A percentile compares a stretch with the other conserved stretches of the same genome.
phyloP scores from a whole-genome alignment of 2,797 vertebrate species.

The Balearica regulorum region DNA sequence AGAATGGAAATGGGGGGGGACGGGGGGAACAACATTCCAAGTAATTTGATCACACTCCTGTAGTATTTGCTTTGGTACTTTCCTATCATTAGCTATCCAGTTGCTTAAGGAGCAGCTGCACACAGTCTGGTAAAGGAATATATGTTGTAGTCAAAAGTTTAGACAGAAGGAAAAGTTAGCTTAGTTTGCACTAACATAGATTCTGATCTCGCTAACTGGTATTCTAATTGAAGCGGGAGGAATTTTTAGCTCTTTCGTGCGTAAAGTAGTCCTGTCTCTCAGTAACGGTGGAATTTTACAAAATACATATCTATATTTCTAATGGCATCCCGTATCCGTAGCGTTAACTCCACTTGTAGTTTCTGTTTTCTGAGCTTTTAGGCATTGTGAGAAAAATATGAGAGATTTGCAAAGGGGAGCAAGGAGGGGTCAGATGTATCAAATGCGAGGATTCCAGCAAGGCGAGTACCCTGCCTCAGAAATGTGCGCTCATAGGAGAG shows the following conservation, averaged over 20 bases:
- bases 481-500: slow-evolving; percentile 39
- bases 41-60: background rate
- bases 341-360: slow-evolving; percentile 53
- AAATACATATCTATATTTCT: slow-evolving; percentile 2
- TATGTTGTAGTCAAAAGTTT: slow-evolving; percentile 52
- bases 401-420: slow-evolving; percentile 72
- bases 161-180: slow-evolving; percentile 36
- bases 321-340: slow-evolving; percentile 33
- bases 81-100: slow-evolving; percentile 41
- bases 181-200: slow-evolving; percentile 38
- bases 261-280: slow-evolving; percentile 11
- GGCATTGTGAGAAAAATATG: slow-evolving; percentile 60
- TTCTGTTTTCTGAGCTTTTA: slow-evolving; percentile 66
- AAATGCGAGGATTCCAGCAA: slow-evolving; percentile 54
- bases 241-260: background rate
- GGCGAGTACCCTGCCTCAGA: slow-evolving; percentile 31
- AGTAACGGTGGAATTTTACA: background rate
- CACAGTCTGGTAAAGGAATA: slow-evolving; percentile 58
- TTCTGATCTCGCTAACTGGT: slow-evolving; percentile 52
- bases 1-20: background rate
- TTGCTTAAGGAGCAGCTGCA: slow-evolving; percentile 65
- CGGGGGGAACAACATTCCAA: background rate
- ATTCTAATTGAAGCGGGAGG: slow-evolving; percentile 27
- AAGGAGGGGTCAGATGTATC: slow-evolving; percentile 66
- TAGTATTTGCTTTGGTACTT: slow-evolving; percentile 56